A percentile compares a stretch with the other conserved stretches of the same genome.
Evolutionary conservation across 2,113 vertebrate genomes (phyloP).

Genomic region (Scomber japonicus): DNA sequence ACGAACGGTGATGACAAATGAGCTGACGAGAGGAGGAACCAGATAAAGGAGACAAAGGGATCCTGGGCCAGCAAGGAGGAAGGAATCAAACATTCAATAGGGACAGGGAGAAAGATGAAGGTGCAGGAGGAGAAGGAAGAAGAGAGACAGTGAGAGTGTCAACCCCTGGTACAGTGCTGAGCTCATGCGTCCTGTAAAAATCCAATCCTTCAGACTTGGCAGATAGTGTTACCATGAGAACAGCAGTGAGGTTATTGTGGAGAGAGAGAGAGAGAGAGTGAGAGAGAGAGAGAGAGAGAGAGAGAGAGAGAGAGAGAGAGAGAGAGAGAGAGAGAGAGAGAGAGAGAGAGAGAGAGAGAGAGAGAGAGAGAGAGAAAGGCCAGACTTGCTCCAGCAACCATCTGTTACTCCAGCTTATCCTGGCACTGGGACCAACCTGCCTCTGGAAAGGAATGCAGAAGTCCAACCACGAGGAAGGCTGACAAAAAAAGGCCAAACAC

Average conservation of each 20-base stretch:
- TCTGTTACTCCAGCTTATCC: conserved; percentile 96
- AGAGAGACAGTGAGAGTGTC: conserved; percentile 54
- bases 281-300: conserved; percentile 45
- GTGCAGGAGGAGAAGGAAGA: conserved; percentile 51
- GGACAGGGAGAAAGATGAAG: conserved; percentile 64
- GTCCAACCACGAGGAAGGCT: conserved; percentile 42
- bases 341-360: conserved; percentile 38
- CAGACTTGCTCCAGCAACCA: conserved; percentile 95
- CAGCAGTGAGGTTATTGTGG: conserved; percentile 78
- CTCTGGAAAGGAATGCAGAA: conserved; percentile 71
- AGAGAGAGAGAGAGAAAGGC: conserved; percentile 53
- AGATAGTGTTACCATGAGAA: conserved; percentile 84
- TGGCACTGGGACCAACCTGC: conserved; percentile 67
- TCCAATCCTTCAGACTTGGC: conserved; percentile 79
- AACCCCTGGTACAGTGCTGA: conserved; percentile 66
- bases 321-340: conserved; percentile 56
- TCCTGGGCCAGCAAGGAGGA: conserved; percentile 44
- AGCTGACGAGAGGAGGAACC: conserved; percentile 64
- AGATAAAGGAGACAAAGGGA: conserved; percentile 70
- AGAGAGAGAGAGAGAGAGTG: conserved; percentile 50
- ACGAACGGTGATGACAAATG: conserved; percentile 61
- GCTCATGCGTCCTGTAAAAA: conserved; percentile 80
- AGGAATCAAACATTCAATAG: conserved; percentile 56
- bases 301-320: conserved; percentile 80
- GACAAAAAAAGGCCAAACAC: conserved; percentile 3